A percentile compares a stretch with the other conserved stretches of the same genome.
Conservation (phyloP, 2,888 invertebrate species). For the Oligia latruncula region DNA sequence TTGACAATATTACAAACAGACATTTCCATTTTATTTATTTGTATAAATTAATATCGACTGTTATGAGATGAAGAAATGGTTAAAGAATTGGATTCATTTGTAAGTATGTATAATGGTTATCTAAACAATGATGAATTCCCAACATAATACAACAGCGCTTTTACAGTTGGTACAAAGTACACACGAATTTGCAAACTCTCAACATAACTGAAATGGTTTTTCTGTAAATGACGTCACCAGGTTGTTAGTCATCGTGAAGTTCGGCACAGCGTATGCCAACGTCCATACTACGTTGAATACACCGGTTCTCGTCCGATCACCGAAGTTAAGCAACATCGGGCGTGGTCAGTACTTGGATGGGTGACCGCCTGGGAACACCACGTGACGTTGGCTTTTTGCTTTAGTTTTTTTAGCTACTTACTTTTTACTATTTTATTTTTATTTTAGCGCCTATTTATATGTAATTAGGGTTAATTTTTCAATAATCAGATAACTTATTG, state of each 20-base stretch:
- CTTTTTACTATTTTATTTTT: too few relatives aligned
- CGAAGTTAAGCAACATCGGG: slow-evolving; percentile 87
- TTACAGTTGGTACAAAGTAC: slow-evolving; percentile 8
- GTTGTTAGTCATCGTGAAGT: neutral
- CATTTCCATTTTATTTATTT: too few relatives aligned
- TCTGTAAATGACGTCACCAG: neutral
- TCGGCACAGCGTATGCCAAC: slow-evolving; percentile 20
- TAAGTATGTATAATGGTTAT: neutral
- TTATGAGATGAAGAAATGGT: neutral
- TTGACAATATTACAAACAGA: too few relatives aligned
- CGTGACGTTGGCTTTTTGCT: slow-evolving; percentile 67
- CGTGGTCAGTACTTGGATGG: slow-evolving; percentile 86
- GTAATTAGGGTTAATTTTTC: too few relatives aligned
- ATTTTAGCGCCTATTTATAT: too few relatives aligned
- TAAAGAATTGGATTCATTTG: neutral
- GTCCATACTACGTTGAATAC: slow-evolving; percentile 75
- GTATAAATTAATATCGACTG: too few relatives aligned
- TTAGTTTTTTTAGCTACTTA: neutral
- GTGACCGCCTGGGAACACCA: slow-evolving; percentile 85
- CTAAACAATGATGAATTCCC: neutral
- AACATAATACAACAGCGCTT: neutral
- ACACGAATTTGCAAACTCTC: neutral
- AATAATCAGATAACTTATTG: too few relatives aligned
- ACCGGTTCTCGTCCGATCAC: slow-evolving; percentile 88
- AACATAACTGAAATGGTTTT: slow-evolving; percentile 2